Percentiles rank a stretch among this genome's conserved stretches.
These are phyloP conservation scores for Microcebus jonahi DNA, from an alignment of 2,113 vertebrate species.

Conservation along the genomic window DNA sequence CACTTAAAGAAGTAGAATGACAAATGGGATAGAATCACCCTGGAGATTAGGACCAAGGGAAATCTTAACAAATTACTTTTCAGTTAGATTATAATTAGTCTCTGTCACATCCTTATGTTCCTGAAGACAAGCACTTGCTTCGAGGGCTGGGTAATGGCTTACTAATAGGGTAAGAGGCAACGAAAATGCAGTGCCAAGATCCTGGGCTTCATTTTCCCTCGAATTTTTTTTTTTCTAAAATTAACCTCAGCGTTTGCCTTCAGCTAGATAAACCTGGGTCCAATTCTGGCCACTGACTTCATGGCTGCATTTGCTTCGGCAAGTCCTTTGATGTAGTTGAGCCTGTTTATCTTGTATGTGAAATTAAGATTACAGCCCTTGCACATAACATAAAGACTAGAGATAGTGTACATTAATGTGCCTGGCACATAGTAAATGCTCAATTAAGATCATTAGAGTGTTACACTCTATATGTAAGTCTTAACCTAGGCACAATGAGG, in stretches of 20 bases:
- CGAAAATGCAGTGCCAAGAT: not conserved
- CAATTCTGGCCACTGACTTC: not conserved
- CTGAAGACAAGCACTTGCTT: not conserved
- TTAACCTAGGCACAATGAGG: not conserved
- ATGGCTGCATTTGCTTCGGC: not conserved
- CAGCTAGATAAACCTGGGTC: not conserved
- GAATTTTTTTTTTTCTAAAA: not conserved
- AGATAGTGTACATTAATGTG: not conserved
- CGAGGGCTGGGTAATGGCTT: not conserved
- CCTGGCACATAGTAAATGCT: not conserved
- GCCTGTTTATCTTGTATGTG: not conserved
- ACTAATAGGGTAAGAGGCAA: not conserved
- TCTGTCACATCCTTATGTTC: not conserved
- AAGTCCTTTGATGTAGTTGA: constrained; percentile 28
- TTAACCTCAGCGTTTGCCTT: constrained; percentile 52
- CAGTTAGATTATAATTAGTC: constrained; percentile 5
- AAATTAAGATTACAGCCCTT: not conserved
- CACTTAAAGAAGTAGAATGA: not conserved
- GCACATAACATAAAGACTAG: not conserved
- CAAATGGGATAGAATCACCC: not conserved
- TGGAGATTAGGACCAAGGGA: constrained; percentile 26
- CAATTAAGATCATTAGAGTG: not conserved
- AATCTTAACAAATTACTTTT: constrained; percentile 41
- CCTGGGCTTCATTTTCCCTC: not conserved
- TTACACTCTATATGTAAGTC: not conserved